These are phyloP conservation scores for Neomorphus geoffroyi DNA, from an alignment of 2,797 vertebrate genomes.

Conservation along the genomic window DNA sequence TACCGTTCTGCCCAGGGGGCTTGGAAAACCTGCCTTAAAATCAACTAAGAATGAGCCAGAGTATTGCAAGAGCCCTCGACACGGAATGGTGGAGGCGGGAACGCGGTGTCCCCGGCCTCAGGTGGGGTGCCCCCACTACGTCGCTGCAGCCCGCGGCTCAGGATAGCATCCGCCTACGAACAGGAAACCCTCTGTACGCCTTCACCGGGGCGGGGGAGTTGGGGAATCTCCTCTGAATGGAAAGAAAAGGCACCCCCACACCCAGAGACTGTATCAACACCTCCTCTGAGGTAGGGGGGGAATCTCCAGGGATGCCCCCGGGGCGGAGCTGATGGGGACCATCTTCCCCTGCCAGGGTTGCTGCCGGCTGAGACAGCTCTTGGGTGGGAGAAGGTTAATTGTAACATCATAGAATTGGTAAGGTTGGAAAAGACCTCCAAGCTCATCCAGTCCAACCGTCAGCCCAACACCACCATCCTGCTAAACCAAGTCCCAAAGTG, in stretches of 20 bases:
- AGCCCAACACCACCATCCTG: too few relatives aligned
- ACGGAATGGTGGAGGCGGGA: neutral
- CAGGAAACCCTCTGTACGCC: slow-evolving; percentile 43
- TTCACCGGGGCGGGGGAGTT: neutral
- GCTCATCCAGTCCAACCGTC: too few relatives aligned
- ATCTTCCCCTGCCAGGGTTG: neutral
- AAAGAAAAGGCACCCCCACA: slow-evolving; percentile 3
- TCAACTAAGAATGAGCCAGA: rapidly evolving
- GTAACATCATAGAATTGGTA: too few relatives aligned
- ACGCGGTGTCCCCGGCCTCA: neutral
- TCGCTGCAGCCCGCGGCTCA: neutral
- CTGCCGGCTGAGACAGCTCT: rapidly evolving
- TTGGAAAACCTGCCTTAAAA: neutral
- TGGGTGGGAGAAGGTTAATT: neutral
- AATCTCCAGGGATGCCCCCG: neutral
- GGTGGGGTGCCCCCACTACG: neutral
- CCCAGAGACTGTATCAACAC: neutral
- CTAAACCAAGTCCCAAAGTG: too few relatives aligned
- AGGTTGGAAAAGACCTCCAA: too few relatives aligned
- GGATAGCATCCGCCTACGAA: slow-evolving; percentile 51
- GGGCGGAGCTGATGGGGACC: too few relatives aligned
- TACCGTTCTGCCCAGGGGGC: rapidly evolving
- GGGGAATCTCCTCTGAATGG: slow-evolving; percentile 54
- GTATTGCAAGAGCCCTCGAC: neutral
- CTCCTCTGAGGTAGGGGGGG: neutral